Percentiles rank a stretch among this genome's conserved stretches.
These are phyloP conservation scores for Scarus forsteni DNA, from an alignment of 2,797 vertebrate species.

Conservation along the genomic window DNA sequence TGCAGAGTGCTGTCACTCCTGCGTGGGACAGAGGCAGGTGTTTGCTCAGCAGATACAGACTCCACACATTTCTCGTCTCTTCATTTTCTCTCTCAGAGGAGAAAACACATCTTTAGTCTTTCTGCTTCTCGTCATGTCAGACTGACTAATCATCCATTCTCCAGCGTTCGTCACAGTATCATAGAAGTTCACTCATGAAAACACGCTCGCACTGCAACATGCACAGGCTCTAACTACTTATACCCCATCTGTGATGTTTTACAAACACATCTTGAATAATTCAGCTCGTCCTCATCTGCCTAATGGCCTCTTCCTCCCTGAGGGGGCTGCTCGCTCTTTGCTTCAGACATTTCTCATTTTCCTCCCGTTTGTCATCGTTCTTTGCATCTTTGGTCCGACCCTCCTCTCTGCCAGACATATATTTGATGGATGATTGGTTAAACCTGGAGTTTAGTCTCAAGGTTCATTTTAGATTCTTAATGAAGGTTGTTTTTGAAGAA, in stretches of 20 bases:
- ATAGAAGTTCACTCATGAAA: conserved; percentile 27
- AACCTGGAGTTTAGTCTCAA: conserved; percentile 18
- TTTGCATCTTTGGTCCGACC: conserved; percentile 12
- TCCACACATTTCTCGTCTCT: conserved; percentile 7
- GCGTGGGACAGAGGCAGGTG: background rate
- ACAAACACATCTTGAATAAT: conserved; percentile 75
- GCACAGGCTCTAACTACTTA: conserved; percentile 47
- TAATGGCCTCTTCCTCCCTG: conserved; percentile 61
- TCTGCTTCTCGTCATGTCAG: conserved; percentile 18
- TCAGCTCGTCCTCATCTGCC: conserved; percentile 68
- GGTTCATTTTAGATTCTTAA: background rate
- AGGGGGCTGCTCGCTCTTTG: conserved; percentile 51
- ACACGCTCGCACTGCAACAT: conserved; percentile 41
- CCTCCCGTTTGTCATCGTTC: conserved; percentile 30
- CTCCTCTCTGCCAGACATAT: conserved; percentile 10
- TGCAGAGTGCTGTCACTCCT: background rate
- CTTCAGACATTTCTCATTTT: conserved; percentile 45
- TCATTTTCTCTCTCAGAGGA: conserved; percentile 18
- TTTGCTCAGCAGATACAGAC: conserved; percentile 30
- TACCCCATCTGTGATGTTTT: conserved; percentile 73
- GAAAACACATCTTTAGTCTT: conserved; percentile 6
- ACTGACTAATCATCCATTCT: background rate
- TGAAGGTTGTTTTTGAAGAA: background rate
- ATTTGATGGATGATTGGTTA: conserved; percentile 24
- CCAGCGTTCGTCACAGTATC: conserved; percentile 17